Percentiles rank a stretch among this genome's conserved stretches.
Conservation (phyloP, 2,888 invertebrate species). For the Zhuqinia jingwanae region DNA sequence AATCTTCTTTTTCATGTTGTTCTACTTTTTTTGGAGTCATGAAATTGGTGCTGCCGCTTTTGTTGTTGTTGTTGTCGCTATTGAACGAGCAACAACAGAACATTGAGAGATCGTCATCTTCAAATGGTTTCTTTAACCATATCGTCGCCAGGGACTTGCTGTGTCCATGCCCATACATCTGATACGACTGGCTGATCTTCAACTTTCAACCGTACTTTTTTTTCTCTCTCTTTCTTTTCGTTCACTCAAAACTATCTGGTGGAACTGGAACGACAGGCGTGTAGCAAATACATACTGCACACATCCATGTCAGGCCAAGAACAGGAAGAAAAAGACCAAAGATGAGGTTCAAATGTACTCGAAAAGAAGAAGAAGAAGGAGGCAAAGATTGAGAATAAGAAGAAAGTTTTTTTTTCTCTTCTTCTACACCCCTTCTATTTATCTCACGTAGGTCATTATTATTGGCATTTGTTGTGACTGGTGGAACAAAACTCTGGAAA, state of each 20-base stretch:
- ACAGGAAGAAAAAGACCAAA: constrained; percentile 2
- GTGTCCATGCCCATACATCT: constrained; percentile 31
- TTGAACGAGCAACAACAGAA: not conserved
- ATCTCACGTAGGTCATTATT: constrained; percentile 50
- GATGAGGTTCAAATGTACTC: not conserved
- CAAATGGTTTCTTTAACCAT: not conserved
- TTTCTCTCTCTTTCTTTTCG: not conserved
- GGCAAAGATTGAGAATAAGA: not conserved
- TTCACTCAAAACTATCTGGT: constrained; percentile 22
- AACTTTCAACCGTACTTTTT: not conserved
- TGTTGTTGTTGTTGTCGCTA: constrained; percentile 6
- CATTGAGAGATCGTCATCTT: constrained; percentile 7
- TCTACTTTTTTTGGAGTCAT: not conserved
- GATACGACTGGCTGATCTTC: constrained; percentile 33
- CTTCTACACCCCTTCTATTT: constrained; percentile 26
- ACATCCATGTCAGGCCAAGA: not conserved
- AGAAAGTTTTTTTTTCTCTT: constrained; percentile 4
- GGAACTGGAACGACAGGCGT: constrained; percentile 31
- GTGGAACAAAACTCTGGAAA: not conserved
- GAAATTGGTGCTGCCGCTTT: not conserved
- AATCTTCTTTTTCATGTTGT: constrained; percentile 4
- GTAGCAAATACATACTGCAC: constrained; percentile 1
- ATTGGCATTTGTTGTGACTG: constrained; percentile 41
- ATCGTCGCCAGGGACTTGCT: constrained; percentile 18
- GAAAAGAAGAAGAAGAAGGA: not conserved